Conservation (phyloP, 2,113 vertebrate species). For the Philantomba maxwellii region DNA sequence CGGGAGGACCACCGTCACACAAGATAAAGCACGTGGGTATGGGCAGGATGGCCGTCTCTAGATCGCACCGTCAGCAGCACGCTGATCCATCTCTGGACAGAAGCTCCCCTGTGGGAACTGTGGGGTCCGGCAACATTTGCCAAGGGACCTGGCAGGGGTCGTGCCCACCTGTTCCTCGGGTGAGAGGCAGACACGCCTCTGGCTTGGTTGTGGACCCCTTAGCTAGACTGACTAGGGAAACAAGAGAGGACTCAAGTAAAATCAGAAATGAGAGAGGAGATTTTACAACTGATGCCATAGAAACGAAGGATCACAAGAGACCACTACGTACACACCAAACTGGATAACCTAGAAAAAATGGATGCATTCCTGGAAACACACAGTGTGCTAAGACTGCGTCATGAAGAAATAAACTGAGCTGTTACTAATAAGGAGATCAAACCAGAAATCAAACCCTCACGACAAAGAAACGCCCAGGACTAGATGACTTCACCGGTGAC, state of each 20-base stretch:
- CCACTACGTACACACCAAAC: fast-evolving
- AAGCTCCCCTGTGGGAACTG: neutral
- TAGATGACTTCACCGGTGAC: neutral
- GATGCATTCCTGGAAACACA: neutral
- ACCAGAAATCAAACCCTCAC: neutral
- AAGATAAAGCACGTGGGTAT: neutral
- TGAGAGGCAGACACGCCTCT: neutral
- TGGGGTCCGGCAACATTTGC: neutral
- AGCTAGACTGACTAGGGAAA: neutral
- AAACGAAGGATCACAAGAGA: neutral
- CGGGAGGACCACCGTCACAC: neutral
- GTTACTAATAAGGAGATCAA: neutral
- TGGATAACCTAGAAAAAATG: neutral
- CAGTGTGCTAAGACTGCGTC: neutral
- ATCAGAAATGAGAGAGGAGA: neutral
- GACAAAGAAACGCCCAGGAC: neutral
- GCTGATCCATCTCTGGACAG: neutral
- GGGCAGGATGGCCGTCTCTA: neutral
- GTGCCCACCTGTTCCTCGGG: neutral
- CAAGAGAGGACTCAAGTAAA: neutral
- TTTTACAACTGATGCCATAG: neutral
- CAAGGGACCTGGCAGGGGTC: neutral
- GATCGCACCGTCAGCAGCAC: too few species aligned
- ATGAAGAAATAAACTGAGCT: neutral
- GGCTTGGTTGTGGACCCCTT: neutral